These are phyloP conservation scores for Drosophila kanekoi DNA, from an alignment of 2,888 invertebrate genomes.

Conservation along the genomic window DNA sequence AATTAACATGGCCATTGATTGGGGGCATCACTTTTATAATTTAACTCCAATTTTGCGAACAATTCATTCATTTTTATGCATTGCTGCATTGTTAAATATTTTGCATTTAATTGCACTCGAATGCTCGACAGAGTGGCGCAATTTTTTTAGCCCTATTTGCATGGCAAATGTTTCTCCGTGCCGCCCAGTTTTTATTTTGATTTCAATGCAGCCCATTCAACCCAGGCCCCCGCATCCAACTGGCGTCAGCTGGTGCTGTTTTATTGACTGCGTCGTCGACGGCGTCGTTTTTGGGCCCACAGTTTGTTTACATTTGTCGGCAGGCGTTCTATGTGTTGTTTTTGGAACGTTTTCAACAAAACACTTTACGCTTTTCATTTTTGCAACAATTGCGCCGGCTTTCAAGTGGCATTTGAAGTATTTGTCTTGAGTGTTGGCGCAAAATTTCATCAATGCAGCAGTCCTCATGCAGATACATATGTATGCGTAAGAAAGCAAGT, in stretches of 20 bases:
- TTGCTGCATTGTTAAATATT: constrained; percentile 67
- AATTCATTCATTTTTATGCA: constrained; percentile 43
- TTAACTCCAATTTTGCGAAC: constrained; percentile 33
- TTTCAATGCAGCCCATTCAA: constrained; percentile 8
- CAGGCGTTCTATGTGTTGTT: constrained; percentile 58
- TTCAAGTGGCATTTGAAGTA: constrained; percentile 70
- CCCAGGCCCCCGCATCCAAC: not conserved
- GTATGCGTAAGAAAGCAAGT: not conserved
- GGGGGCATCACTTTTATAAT: constrained; percentile 39
- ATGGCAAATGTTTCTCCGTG: constrained; percentile 66
- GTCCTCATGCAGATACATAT: constrained; percentile 14
- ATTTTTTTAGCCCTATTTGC: constrained; percentile 60
- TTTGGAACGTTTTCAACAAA: constrained; percentile 80
- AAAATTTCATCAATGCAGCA: constrained; percentile 49
- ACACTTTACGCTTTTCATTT: constrained; percentile 74
- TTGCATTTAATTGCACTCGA: constrained; percentile 77
- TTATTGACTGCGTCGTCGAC: constrained; percentile 66
- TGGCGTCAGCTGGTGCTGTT: constrained; percentile 63
- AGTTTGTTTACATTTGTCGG: constrained; percentile 62
- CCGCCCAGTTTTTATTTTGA: constrained; percentile 62
- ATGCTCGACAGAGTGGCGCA: constrained; percentile 34
- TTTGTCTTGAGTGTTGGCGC: constrained; percentile 55
- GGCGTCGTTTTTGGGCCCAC: constrained; percentile 48
- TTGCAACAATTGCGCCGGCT: constrained; percentile 68
- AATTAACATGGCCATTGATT: constrained; percentile 58